Evolutionary conservation across 2,797 vertebrate genomes (phyloP), one percentile per base, ranked within the genome.

Genomic region (Eulemur albifrons): DNA sequence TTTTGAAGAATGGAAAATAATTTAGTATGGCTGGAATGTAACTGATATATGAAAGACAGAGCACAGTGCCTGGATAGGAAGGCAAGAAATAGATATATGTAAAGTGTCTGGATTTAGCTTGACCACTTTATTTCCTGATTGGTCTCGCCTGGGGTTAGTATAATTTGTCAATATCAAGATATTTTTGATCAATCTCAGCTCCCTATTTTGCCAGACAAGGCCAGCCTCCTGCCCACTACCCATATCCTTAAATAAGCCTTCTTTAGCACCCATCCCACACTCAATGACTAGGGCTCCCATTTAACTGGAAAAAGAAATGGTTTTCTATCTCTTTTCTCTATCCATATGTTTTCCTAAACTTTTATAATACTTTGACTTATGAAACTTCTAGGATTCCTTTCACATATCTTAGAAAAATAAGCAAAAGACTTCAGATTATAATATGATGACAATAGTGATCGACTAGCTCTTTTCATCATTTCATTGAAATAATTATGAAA

Each of bases 401-500:
- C 35, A 35, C 1, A 8, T 69, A 25, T 35, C 25, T 57, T 43
- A 48, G 21, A 38, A 90, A 52, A 35, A 11, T 54, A 50, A 81
- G 17, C 15, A 59, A 30, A 84, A 35, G 10, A 70, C 23, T 77
- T 93, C 21, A 48, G 30, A 48, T 6, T 63, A 20, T 43, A 48
- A 81, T 67, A 50, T 18, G 77, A 35, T 43, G 10, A 20, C 63
- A 72, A 7, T 27, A 30, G 35, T 52, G 50, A 57, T 6, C 40
- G 27, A 5, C 13, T 59, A 40, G 32, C 6, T 25, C 7, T 48
- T 30, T 59, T 50, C 6, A 48, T 30, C 2, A 27, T 75, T 59
- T 90, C 50, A 48, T 54, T 67, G n/a, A 76, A 75, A 75, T 67
- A 76, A 67, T 81, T 2, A 38, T 52, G 20, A 86, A 90, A 86